Evolutionary conservation across 2,797 vertebrate genomes (phyloP).

Genomic region (Columba guinea): DNA sequence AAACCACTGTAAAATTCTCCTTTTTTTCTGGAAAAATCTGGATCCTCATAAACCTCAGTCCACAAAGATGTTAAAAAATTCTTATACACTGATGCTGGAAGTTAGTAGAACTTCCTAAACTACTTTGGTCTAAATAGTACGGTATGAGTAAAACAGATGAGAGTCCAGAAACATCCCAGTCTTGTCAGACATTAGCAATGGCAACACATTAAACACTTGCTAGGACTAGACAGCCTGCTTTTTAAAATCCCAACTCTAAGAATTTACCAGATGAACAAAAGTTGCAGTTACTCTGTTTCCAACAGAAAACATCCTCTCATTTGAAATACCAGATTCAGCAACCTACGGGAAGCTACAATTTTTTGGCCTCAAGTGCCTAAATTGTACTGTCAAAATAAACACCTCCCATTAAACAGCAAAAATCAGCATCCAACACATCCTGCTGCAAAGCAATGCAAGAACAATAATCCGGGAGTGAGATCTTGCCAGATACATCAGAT

Average conservation of each 20-base stretch:
- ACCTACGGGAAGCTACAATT: not conserved
- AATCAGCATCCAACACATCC: not conserved
- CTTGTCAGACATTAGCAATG: not conserved
- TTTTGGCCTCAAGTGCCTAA: not conserved
- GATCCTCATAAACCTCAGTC: not conserved
- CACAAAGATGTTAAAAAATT: not conserved
- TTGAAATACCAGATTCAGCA: not conserved
- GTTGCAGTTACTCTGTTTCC: not conserved
- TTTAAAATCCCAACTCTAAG: not conserved
- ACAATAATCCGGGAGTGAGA: not conserved
- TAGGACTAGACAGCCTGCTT: not conserved
- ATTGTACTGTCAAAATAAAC: not conserved
- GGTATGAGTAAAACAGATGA: not conserved
- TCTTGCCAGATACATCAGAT: not conserved
- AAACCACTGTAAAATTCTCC: not conserved
- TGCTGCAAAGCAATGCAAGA: not conserved
- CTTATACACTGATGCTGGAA: not conserved
- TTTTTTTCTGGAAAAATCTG: not conserved
- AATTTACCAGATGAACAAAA: not conserved
- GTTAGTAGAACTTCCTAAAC: not conserved
- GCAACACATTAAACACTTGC: fast-evolving
- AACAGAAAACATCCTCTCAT: not conserved
- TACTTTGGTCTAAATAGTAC: not conserved
- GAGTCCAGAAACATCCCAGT: not conserved
- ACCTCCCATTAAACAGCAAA: not conserved